Base-by-base conservation (phyloP, 1,140 invertebrate species). In the Pseudomyrmex flavicornis region DNA sequence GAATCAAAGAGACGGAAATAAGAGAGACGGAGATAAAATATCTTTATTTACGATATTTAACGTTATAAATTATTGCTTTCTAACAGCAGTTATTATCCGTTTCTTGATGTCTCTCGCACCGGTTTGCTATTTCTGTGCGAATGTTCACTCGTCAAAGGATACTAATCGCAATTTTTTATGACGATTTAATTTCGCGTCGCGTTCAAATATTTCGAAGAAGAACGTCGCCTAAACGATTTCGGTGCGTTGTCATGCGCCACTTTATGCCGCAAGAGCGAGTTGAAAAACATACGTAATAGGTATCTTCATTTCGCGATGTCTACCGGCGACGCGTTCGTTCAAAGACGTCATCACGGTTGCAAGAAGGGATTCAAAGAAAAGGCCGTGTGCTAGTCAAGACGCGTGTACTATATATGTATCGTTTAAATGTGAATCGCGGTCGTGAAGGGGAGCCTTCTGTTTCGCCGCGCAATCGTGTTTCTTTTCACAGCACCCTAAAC, bases 371-470 rank as follows among this genome's bases (percentile, higher is more conserved):
- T 61, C n/a, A 15, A 46, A 58, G 22, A 83, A 3, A 20, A 84
- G 35, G 35, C 35, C 35, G 35, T 35, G 35, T 52, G 63, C 48
- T 46, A 12, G 35, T 12, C 26, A 35, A 35, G 35, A 58, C 59
- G 26, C 59, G 26, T 63, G 65, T 46, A 44, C 26, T 50, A 48
- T 48, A 17, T 26, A 9, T 69, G 70, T 74, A 26, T 75, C 56
- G 22, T 72, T 65, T 84, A 50, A 26, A 52, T 20, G 2, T 79
- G 48, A 86, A 86, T 73, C 26, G 46, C n/a, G 12, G 10, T 80
- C 68, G 46, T 68, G 22, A 15, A 68, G 73, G 35, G 61, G 46
- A 74, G 70, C 44, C 20, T 68, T 87, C 77, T 85, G 82, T 87
- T 87, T 85, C 58, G 69, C 52, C 22, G 2, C 44, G 75, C 76